Percentiles rank a stretch among this genome's conserved stretches.
Conservation (phyloP, 2,113 vertebrate species). For the Sander vitreus region DNA sequence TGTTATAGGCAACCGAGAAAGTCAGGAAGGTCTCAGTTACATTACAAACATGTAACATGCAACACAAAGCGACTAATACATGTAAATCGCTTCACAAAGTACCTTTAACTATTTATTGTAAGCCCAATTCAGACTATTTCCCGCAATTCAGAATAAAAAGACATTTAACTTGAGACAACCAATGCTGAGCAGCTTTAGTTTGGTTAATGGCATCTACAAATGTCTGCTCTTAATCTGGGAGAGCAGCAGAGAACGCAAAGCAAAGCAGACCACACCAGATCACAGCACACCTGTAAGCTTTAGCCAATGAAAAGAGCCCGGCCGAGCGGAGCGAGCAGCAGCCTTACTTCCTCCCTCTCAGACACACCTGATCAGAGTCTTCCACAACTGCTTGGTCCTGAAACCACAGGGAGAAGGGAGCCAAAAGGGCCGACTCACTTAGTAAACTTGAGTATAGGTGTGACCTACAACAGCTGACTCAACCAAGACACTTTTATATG, state of each 20-base stretch:
- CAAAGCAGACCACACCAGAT: slow-evolving; percentile 63
- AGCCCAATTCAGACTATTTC: background rate
- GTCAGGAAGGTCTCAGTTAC: no score
- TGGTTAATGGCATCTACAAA: slow-evolving; percentile 63
- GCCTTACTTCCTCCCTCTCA: slow-evolving; percentile 71
- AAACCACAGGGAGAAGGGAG: slow-evolving; percentile 80
- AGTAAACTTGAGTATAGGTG: slow-evolving; percentile 17
- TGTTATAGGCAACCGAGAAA: no score
- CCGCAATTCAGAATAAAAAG: background rate
- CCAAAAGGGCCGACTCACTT: slow-evolving; percentile 52
- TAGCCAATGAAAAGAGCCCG: slow-evolving; percentile 63
- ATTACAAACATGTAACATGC: no score
- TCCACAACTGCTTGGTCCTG: slow-evolving; percentile 81
- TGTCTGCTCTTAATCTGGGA: slow-evolving; percentile 26
- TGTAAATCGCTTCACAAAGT: no score
- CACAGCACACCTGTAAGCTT: slow-evolving; percentile 80
- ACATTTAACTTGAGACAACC: background rate
- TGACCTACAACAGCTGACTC: slow-evolving; percentile 10
- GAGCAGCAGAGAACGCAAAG: slow-evolving; percentile 48
- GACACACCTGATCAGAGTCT: slow-evolving; percentile 81
- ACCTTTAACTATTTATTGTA: no score
- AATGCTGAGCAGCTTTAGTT: slow-evolving; percentile 60
- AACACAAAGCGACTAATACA: no score
- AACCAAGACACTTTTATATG: background rate
- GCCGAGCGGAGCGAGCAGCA: slow-evolving; percentile 57